phyloP scores from a whole-genome alignment of 2,888 invertebrate genomes.

The Philonicus albiceps region DNA sequence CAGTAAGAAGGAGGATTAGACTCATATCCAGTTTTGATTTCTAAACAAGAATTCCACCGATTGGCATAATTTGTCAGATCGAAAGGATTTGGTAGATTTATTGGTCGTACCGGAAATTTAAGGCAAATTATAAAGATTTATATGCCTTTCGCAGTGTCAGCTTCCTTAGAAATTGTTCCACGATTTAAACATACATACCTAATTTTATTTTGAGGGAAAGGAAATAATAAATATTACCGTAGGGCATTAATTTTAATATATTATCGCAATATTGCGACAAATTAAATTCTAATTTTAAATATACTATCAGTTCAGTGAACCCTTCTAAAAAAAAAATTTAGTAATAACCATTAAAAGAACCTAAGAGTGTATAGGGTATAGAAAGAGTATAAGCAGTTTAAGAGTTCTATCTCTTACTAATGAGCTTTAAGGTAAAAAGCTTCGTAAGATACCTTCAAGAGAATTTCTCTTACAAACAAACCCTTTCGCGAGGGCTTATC shows the following conservation, averaged over 20 bases:
- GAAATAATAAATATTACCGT: neutral
- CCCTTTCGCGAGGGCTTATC: neutral
- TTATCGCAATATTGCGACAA: neutral
- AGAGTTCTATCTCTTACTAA: neutral
- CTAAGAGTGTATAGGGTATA: neutral
- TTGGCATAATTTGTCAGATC: neutral
- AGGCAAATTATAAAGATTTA: neutral
- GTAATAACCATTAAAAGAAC: neutral
- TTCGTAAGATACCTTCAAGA: neutral
- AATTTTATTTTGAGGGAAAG: neutral
- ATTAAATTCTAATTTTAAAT: neutral
- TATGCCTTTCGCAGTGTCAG: neutral
- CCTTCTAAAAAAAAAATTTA: neutral
- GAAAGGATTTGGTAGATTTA: neutral
- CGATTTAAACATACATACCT: neutral
- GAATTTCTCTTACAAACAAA: neutral
- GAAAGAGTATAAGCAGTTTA: neutral
- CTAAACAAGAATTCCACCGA: neutral
- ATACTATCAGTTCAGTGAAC: neutral
- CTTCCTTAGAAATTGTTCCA: neutral
- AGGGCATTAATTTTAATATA: neutral
- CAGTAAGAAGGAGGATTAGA: neutral
- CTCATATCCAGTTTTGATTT: neutral
- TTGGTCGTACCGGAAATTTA: neutral
- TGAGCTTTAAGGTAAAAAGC: neutral